phyloP scores from a whole-genome alignment of 2,888 invertebrate genomes.

The Lasioglossum villosulum region DNA sequence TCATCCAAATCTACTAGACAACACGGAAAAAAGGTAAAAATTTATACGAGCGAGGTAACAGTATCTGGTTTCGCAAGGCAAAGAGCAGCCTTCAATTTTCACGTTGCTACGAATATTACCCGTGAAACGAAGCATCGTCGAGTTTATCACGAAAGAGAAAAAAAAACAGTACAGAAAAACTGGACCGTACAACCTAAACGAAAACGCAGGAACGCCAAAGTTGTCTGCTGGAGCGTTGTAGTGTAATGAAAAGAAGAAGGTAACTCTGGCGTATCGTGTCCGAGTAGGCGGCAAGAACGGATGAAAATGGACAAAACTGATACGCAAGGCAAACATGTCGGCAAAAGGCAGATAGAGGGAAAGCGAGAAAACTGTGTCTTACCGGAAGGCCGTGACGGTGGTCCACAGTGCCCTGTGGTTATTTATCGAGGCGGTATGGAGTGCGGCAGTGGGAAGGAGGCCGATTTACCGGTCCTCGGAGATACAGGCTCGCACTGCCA shows the following conservation, averaged over 20 bases:
- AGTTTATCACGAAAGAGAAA: neutral
- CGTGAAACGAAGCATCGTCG: neutral
- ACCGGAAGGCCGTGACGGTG: slow-evolving; percentile 81
- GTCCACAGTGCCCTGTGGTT: slow-evolving; percentile 81
- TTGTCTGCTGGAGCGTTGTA: neutral
- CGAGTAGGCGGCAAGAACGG: neutral
- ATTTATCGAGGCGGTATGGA: slow-evolving; percentile 84
- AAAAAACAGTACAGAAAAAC: neutral
- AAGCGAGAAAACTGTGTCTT: slow-evolving; percentile 77
- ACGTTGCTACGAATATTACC: neutral
- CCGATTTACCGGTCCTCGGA: slow-evolving; percentile 84
- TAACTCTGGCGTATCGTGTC: neutral
- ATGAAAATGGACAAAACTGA: slow-evolving; percentile 16
- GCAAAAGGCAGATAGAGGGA: slow-evolving; percentile 35
- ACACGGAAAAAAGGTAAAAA: too few relatives aligned
- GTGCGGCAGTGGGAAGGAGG: slow-evolving; percentile 84
- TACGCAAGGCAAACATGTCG: slow-evolving; percentile 16
- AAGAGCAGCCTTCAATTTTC: neutral
- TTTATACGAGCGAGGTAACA: too few relatives aligned
- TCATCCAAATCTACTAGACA: too few relatives aligned
- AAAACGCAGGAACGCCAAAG: neutral
- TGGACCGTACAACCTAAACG: neutral
- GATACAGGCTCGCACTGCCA: slow-evolving; percentile 84
- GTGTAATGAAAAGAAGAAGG: neutral
- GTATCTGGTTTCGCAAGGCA: neutral